These are phyloP conservation scores for Coenobita brevimanus DNA, from an alignment of 1,140 invertebrate genomes.

Conservation along the genomic window DNA sequence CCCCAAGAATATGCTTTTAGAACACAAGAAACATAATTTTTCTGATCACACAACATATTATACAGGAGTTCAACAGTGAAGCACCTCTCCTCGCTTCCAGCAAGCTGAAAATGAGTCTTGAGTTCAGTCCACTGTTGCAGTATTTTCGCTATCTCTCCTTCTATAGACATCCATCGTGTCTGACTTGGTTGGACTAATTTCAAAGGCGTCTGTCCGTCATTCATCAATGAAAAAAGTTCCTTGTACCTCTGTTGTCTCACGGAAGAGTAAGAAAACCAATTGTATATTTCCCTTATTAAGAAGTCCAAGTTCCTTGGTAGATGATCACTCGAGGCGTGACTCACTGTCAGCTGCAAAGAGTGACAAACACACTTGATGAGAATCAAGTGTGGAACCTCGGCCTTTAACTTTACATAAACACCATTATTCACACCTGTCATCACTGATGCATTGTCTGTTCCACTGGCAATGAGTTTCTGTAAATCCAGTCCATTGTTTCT, in stretches of 20 bases:
- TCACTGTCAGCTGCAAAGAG: slow-evolving; percentile 13
- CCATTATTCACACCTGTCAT: slow-evolving; percentile 39
- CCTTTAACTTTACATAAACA: slow-evolving; percentile 18
- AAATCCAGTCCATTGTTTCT: slow-evolving; percentile 5
- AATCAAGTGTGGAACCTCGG: slow-evolving; percentile 16
- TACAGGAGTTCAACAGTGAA: slow-evolving; percentile 1
- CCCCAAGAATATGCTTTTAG: no score
- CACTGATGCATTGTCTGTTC: slow-evolving; percentile 27
- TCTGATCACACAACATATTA: slow-evolving; percentile 24
- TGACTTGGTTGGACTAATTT: slow-evolving; percentile 23
- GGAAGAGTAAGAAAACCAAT: slow-evolving; percentile 26
- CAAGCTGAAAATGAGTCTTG: slow-evolving; percentile 26
- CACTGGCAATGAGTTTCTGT: slow-evolving; percentile 29
- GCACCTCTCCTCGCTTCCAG: neutral
- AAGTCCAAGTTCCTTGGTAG: slow-evolving; percentile 32
- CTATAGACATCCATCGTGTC: slow-evolving; percentile 35
- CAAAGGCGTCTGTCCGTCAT: slow-evolving; percentile 16
- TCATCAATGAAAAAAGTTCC: slow-evolving; percentile 11
- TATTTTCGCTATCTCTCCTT: slow-evolving; percentile 6
- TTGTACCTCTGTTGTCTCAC: slow-evolving; percentile 9
- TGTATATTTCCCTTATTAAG: neutral
- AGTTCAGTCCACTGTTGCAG: slow-evolving; percentile 12
- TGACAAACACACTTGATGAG: slow-evolving; percentile 8
- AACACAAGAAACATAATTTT: slow-evolving; percentile 13
- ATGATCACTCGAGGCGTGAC: slow-evolving; percentile 14